phyloP scores from a whole-genome alignment of 2,888 invertebrate species.

The Archips crataeganus region DNA sequence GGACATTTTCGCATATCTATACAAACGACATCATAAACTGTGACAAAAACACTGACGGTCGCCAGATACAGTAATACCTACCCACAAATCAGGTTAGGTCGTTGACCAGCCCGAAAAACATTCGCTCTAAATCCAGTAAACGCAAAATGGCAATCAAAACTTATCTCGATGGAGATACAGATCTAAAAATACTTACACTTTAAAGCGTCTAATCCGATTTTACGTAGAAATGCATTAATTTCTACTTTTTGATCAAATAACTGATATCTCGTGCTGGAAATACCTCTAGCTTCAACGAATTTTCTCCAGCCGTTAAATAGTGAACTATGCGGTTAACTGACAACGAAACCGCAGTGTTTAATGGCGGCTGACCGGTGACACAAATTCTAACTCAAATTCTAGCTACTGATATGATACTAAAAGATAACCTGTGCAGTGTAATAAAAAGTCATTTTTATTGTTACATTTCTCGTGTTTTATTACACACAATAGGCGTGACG shows the following conservation, averaged over 20 bases:
- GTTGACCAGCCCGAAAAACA: slow-evolving; percentile 26
- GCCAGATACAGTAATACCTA: slow-evolving; percentile 34
- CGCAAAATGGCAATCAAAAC: slow-evolving; percentile 22
- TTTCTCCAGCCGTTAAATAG: slow-evolving; percentile 14
- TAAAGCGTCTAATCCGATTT: background rate
- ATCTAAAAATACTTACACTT: slow-evolving; percentile 7
- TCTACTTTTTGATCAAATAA: background rate
- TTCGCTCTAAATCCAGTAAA: slow-evolving; percentile 24
- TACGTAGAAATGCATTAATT: background rate
- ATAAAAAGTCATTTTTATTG: too few relatives aligned
- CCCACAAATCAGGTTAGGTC: slow-evolving; percentile 36
- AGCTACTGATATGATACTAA: background rate
- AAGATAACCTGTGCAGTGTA: background rate
- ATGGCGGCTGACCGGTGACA: background rate
- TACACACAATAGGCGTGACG: too few relatives aligned
- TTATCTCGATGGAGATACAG: slow-evolving; percentile 21
- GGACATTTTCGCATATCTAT: slow-evolving; percentile 10
- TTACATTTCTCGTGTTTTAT: too few relatives aligned
- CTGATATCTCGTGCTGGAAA: slow-evolving; percentile 17
- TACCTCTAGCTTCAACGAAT: background rate
- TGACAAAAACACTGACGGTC: slow-evolving; percentile 21
- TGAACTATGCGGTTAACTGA: slow-evolving; percentile 14
- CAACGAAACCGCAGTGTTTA: background rate
- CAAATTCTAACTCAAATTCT: background rate
- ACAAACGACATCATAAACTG: slow-evolving; percentile 27